A percentile compares a stretch with the other conserved stretches of the same genome.
phyloP scores from a whole-genome alignment of 2,113 vertebrate genomes.

The Colaptes auratus region DNA sequence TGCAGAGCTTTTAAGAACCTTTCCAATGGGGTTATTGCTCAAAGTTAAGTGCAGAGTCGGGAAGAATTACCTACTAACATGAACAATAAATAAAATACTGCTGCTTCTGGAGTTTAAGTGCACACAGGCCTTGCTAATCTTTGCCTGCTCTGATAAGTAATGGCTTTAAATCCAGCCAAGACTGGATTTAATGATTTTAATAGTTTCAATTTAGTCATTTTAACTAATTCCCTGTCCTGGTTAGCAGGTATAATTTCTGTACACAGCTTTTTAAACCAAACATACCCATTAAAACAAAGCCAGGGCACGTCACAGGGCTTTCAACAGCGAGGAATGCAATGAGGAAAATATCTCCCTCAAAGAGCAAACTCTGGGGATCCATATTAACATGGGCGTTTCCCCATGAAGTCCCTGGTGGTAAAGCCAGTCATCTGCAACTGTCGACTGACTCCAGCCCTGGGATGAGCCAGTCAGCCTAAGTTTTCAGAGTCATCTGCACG shows the following conservation, averaged over 20 bases:
- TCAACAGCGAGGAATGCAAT: background rate
- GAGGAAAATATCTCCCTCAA: background rate
- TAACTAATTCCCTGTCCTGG: background rate
- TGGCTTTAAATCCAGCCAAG: background rate
- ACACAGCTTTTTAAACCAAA: background rate
- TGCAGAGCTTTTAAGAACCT: background rate
- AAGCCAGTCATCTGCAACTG: background rate
- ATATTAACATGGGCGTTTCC: background rate
- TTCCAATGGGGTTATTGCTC: background rate
- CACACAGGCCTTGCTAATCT: background rate
- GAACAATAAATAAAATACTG: background rate
- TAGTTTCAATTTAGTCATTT: too few relatives aligned
- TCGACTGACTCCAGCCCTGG: background rate
- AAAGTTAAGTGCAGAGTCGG: constrained; percentile 18
- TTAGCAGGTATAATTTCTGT: background rate
- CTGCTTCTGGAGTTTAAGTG: background rate
- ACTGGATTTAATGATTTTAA: too few relatives aligned
- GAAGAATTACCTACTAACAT: background rate
- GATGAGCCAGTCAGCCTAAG: background rate
- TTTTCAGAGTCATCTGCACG: background rate
- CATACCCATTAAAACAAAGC: background rate
- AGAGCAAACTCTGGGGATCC: background rate
- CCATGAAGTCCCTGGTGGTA: background rate
- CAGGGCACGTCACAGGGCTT: background rate
- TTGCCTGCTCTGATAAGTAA: background rate